Percentiles rank a stretch among this genome's conserved stretches.
Conservation (phyloP, 2,113 vertebrate genomes). For the Mustela nigripes region DNA sequence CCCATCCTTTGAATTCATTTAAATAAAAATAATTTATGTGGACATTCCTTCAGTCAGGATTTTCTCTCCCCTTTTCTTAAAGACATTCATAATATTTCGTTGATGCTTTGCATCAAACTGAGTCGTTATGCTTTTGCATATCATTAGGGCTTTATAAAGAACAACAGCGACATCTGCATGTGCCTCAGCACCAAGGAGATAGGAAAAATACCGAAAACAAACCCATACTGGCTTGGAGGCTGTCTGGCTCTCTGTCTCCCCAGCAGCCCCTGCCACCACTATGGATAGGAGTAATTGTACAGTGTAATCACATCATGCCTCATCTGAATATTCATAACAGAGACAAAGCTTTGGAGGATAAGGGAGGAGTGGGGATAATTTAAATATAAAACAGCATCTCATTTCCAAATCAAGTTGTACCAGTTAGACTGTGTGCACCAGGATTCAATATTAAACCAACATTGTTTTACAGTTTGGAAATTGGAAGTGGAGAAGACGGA, state of each 20-base stretch:
- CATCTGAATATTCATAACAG: slow-evolving; percentile 93
- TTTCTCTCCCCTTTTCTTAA: slow-evolving; percentile 81
- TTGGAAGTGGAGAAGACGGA: slow-evolving; percentile 46
- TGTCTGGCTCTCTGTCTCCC: slow-evolving; percentile 80
- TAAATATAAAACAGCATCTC: slow-evolving; percentile 87
- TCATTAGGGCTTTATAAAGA: slow-evolving; percentile 95
- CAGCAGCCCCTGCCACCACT: slow-evolving; percentile 82
- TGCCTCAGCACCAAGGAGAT: slow-evolving; percentile 92
- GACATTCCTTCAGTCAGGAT: slow-evolving; percentile 90
- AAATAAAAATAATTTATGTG: slow-evolving; percentile 92
- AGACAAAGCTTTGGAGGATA: slow-evolving; percentile 90
- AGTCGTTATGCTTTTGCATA: slow-evolving; percentile 92
- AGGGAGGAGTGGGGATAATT: slow-evolving; percentile 86
- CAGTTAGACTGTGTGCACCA: slow-evolving; percentile 61
- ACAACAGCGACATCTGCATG: slow-evolving; percentile 99
- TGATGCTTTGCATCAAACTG: slow-evolving; percentile 86
- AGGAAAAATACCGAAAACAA: slow-evolving; percentile 84
- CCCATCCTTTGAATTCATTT: slow-evolving; percentile 88
- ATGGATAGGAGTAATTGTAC: slow-evolving; percentile 93
- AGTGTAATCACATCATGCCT: slow-evolving; percentile 91
- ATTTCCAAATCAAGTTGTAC: slow-evolving; percentile 83
- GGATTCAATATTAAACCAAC: slow-evolving; percentile 70
- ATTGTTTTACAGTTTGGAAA: slow-evolving; percentile 76
- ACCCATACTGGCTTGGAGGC: slow-evolving; percentile 81
- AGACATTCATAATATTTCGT: slow-evolving; percentile 84